These are phyloP conservation scores for Craniophora ligustri DNA, from an alignment of 2,888 invertebrate genomes.

Conservation along the genomic window DNA sequence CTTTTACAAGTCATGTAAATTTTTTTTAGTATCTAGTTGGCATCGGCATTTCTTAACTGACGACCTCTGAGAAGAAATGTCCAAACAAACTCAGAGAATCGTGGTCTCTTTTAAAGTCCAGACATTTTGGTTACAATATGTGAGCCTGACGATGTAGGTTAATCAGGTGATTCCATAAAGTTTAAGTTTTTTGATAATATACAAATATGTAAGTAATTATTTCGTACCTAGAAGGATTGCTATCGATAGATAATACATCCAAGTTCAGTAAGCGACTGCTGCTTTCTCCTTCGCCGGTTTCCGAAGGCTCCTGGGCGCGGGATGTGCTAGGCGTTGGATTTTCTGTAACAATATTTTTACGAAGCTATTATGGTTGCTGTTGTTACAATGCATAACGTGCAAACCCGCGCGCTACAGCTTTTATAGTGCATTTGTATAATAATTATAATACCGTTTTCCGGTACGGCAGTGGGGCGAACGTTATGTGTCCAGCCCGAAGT, in stretches of 20 bases:
- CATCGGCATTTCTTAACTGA: too few species aligned
- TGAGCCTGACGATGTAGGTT: too few species aligned
- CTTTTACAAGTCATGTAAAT: too few species aligned
- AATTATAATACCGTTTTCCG: constrained; percentile 54
- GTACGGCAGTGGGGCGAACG: constrained; percentile 49
- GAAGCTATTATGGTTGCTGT: neutral
- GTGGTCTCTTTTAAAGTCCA: too few species aligned
- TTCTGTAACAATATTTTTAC: constrained; percentile 41
- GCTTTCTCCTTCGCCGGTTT: constrained; percentile 66
- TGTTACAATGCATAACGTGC: too few species aligned
- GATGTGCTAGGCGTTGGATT: constrained; percentile 68
- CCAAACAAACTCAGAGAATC: too few species aligned
- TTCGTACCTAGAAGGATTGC: constrained; percentile 65
- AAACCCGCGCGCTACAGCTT: too few species aligned
- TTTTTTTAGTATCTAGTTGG: too few species aligned
- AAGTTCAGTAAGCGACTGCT: constrained; percentile 75
- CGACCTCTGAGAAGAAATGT: too few species aligned
- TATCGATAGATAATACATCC: constrained; percentile 76
- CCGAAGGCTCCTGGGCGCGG: constrained; percentile 59
- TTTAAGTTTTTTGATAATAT: too few species aligned
- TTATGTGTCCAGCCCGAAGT: constrained; percentile 54
- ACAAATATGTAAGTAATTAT: neutral
- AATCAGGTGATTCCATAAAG: too few species aligned
- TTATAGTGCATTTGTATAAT: neutral
- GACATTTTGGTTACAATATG: too few species aligned